Percentiles rank a stretch among this genome's conserved stretches.
Conservation (phyloP, 1,140 invertebrate species). For the Adelges cooleyi region DNA sequence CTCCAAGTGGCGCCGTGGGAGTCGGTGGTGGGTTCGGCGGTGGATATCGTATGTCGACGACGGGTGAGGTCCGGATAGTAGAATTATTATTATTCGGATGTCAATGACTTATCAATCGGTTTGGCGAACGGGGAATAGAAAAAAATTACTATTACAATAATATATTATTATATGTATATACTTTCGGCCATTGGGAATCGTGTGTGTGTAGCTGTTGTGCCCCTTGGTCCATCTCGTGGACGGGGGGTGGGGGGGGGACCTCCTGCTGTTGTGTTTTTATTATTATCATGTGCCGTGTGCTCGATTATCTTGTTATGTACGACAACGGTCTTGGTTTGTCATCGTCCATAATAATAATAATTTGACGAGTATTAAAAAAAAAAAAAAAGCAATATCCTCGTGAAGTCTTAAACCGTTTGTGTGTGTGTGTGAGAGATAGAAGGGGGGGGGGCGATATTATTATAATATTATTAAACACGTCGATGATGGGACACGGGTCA, state of each 20-base stretch:
- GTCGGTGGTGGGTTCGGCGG: too few species aligned
- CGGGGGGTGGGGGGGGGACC: conserved; percentile 7
- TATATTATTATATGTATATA: neutral
- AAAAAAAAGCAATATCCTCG: too few species aligned
- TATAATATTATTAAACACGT: neutral
- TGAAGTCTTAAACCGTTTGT: too few species aligned
- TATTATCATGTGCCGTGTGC: neutral
- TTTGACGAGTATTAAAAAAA: too few species aligned
- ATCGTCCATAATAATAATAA: neutral
- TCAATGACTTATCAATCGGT: too few species aligned
- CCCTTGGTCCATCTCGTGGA: neutral
- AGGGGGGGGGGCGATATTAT: too few species aligned
- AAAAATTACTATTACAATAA: neutral
- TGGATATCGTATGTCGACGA: too few species aligned
- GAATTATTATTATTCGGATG: too few species aligned
- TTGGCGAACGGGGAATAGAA: neutral
- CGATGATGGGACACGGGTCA: neutral
- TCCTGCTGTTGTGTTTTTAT: conserved; percentile 14
- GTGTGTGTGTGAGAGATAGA: too few species aligned
- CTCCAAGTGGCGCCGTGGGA: too few species aligned
- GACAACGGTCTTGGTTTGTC: conserved; percentile 19
- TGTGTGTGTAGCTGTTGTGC: neutral
- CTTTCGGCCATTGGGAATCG: neutral
- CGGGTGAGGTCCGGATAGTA: too few species aligned
- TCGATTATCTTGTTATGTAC: conserved; percentile 27